phyloP scores from a whole-genome alignment of 2,797 vertebrate species.

The Chelidonichthys spinosus region DNA sequence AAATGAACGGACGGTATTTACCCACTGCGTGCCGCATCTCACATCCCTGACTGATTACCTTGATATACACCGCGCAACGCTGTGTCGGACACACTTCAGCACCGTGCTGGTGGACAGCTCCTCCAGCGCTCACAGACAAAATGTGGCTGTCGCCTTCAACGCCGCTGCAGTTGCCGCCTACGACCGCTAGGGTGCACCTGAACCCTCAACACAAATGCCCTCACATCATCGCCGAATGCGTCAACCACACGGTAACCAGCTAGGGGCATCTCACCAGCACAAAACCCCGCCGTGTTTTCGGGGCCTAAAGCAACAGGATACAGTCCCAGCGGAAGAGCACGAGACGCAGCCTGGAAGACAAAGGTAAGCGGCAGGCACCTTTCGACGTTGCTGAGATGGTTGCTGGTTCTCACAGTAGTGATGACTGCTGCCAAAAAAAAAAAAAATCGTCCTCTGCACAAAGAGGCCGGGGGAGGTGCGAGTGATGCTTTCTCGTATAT shows the following conservation, averaged over 20 bases:
- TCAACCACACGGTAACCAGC: conserved; percentile 80
- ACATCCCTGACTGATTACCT: conserved; percentile 59
- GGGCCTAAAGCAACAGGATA: conserved; percentile 75
- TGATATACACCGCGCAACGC: conserved; percentile 39
- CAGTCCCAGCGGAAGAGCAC: conserved; percentile 17
- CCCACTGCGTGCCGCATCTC: conserved; percentile 23
- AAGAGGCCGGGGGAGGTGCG: conserved; percentile 73
- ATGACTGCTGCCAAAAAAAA: conserved; percentile 53
- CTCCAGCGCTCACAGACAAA: conserved; percentile 53
- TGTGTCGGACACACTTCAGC: conserved; percentile 58
- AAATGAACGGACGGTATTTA: conserved; percentile 21
- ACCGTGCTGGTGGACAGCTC: conserved; percentile 63
- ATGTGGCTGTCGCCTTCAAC: conserved; percentile 38
- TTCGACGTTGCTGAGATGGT: conserved; percentile 7
- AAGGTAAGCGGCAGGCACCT: conserved; percentile 62
- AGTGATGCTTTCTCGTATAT: conserved; percentile 60
- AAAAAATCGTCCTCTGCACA: conserved; percentile 69
- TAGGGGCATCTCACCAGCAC: conserved; percentile 75
- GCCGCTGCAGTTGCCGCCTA: conserved; percentile 46
- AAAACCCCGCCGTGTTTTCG: conserved; percentile 55
- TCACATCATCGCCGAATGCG: conserved; percentile 82
- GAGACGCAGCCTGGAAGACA: conserved; percentile 32
- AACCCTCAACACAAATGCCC: conserved; percentile 69
- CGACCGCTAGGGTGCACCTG: conserved; percentile 67
- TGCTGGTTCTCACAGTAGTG: conserved; percentile 23